A percentile compares a stretch with the other conserved stretches of the same genome.
Evolutionary conservation across 2,888 invertebrate genomes (phyloP).

Genomic region (Lottia gigantea): DNA sequence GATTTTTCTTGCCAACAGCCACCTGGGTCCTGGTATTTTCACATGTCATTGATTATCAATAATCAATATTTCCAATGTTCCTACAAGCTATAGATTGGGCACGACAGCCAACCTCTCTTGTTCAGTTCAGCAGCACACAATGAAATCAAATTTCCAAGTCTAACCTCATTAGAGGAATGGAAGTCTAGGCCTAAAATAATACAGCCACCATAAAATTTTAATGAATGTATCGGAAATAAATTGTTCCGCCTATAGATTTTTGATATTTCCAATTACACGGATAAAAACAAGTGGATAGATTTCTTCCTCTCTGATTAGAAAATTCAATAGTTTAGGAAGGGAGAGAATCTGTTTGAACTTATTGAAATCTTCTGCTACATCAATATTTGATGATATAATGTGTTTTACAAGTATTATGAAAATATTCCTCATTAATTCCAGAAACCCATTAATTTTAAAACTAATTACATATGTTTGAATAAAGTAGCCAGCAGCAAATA

Average conservation of each 20-base stretch:
- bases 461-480: no score
- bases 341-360: neutral
- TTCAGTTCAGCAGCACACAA: neutral
- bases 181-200: conserved; percentile 2
- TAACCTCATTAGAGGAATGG: neutral
- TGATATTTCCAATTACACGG: conserved; percentile 2
- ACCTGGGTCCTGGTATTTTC: conserved; percentile 8
- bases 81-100: conserved; percentile 3
- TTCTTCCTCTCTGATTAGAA: neutral
- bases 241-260: neutral
- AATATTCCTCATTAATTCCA: no score
- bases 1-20: neutral
- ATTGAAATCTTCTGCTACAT: no score
- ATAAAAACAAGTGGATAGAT: neutral
- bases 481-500: no score
- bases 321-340: conserved; percentile 3
- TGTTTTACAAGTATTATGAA: no score
- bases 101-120: neutral
- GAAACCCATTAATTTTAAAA: no score
- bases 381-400: no score
- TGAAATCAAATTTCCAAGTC: conserved; percentile 2
- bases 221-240: neutral
- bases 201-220: conserved; percentile 1
- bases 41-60: neutral
- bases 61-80: neutral